phyloP scores from a whole-genome alignment of 2,113 vertebrate species.

The Dicrurus megarhynchus region DNA sequence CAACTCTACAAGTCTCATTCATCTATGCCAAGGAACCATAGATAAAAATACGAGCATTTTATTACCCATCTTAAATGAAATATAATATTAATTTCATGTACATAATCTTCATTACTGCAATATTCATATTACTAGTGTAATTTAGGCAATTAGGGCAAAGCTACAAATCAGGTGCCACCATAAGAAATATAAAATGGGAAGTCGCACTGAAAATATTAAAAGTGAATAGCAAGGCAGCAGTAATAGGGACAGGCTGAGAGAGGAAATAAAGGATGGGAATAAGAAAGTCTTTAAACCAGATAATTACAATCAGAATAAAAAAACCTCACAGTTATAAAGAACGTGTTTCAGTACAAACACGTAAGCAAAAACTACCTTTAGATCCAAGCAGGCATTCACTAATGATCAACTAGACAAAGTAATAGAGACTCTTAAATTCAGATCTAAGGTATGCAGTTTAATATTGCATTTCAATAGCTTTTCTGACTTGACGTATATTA shows the following conservation, averaged over 20 bases:
- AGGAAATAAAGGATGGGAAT: neutral
- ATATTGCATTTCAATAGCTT: neutral
- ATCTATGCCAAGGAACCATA: neutral
- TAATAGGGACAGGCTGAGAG: neutral
- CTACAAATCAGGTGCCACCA: slow-evolving; percentile 31
- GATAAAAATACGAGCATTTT: slow-evolving; percentile 47
- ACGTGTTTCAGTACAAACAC: neutral
- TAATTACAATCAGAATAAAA: neutral
- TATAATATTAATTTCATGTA: slow-evolving; percentile 47
- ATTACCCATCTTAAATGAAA: slow-evolving; percentile 51
- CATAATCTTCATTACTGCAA: slow-evolving; percentile 42
- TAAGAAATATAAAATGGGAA: slow-evolving; percentile 11
- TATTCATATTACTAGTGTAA: neutral
- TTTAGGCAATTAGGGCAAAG: slow-evolving; percentile 36
- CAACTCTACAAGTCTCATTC: neutral
- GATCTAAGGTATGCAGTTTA: neutral
- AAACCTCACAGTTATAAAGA: neutral
- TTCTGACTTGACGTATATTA: neutral
- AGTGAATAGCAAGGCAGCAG: neutral
- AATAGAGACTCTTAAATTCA: neutral
- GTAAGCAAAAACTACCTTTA: neutral
- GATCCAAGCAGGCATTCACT: neutral
- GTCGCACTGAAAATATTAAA: neutral
- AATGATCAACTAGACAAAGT: neutral
- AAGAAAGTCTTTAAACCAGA: neutral